These are phyloP conservation scores for Rhynchonycteris naso DNA, from an alignment of 2,797 vertebrate genomes.

Conservation along the genomic window DNA sequence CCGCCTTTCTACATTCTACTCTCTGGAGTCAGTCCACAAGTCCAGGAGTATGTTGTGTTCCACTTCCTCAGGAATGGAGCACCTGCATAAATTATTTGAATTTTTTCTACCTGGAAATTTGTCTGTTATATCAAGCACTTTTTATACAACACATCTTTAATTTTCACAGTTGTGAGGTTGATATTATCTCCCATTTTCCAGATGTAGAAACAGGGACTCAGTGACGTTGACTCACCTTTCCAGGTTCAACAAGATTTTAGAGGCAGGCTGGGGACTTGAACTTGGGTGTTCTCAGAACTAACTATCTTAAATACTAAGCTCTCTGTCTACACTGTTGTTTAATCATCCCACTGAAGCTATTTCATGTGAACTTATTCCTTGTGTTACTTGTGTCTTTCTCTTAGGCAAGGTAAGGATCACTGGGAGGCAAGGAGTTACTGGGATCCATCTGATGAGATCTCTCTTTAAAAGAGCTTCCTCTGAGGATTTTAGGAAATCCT, in stretches of 20 bases:
- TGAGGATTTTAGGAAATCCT: background rate
- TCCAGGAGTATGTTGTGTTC: accelerated
- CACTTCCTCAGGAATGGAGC: background rate
- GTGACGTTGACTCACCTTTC: background rate
- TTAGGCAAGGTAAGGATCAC: background rate
- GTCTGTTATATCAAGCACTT: background rate
- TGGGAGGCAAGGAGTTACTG: background rate
- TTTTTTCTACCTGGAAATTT: background rate
- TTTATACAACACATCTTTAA: background rate
- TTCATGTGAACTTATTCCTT: background rate
- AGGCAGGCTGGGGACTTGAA: background rate
- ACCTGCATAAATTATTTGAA: background rate
- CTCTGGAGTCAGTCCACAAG: background rate
- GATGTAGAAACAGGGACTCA: background rate
- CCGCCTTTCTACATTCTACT: accelerated
- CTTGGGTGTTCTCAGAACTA: background rate
- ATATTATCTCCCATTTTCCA: background rate
- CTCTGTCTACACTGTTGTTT: background rate
- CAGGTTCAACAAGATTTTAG: background rate
- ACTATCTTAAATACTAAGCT: background rate
- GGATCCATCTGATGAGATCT: background rate
- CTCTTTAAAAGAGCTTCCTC: background rate
- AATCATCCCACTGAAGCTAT: background rate
- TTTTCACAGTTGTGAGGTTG: background rate
- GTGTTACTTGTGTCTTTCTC: background rate